These are phyloP conservation scores for Pelobates fuscus DNA, from an alignment of 2,113 vertebrate genomes.

Conservation along the genomic window DNA sequence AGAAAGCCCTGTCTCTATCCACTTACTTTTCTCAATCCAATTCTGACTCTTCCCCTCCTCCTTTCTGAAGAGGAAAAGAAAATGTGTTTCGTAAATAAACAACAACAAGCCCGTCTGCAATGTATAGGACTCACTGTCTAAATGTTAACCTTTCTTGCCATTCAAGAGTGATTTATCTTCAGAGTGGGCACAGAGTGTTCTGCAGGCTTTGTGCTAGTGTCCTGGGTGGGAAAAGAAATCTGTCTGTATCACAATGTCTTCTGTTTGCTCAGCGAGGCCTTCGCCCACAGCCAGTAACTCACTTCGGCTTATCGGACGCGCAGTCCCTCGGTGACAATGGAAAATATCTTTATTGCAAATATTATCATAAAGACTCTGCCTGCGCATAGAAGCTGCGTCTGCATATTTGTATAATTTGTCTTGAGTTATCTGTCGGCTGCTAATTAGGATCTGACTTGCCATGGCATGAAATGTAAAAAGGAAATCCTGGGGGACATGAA, in stretches of 20 bases:
- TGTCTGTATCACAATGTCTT: conserved; percentile 55
- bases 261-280: conserved; percentile 60
- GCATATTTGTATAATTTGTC: conserved; percentile 56
- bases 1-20: not conserved
- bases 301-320: conserved; percentile 60
- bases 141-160: not conserved
- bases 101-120: not conserved
- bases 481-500: not conserved
- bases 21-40: not conserved
- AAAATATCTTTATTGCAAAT: conserved; percentile 65
- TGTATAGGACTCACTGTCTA: not conserved
- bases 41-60: not conserved
- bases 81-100: not conserved
- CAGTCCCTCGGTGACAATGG: conserved; percentile 50
- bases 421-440: conserved; percentile 55
- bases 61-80: not conserved
- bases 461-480: conserved; percentile 52
- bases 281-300: conserved; percentile 25
- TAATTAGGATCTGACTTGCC: conserved; percentile 64
- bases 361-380: conserved; percentile 47
- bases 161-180: conserved; percentile 44
- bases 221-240: conserved; percentile 51
- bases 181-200: conserved; percentile 56
- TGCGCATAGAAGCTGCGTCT: conserved; percentile 52
- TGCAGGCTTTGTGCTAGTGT: conserved; percentile 54